Evolutionary conservation across 1,140 invertebrate genomes (phyloP).

Genomic region (Leptopilina boulardi): DNA sequence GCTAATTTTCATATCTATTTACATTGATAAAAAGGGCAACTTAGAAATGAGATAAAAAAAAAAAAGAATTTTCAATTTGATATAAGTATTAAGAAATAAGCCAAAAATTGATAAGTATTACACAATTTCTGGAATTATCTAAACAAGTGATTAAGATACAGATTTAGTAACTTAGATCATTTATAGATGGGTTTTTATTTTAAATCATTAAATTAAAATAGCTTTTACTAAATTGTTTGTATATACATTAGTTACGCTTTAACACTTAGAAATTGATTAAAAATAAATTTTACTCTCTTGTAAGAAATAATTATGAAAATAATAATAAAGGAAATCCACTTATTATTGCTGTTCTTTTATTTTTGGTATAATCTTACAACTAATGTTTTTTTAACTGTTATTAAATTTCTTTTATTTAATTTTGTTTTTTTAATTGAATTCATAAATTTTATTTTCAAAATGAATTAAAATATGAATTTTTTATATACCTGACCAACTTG

Average conservation of each 20-base stretch:
- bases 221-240: neutral
- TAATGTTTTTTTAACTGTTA: too few relatives aligned
- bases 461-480: neutral
- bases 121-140: constrained; percentile 8
- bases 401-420: too few relatives aligned
- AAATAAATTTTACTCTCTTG: neutral
- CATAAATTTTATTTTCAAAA: neutral
- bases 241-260: constrained; percentile 17
- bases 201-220: neutral
- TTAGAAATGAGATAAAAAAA: neutral
- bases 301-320: neutral
- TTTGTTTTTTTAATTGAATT: too few relatives aligned
- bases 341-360: neutral
- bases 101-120: constrained; percentile 28
- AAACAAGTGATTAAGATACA: neutral
- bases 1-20: neutral
- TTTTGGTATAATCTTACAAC: neutral
- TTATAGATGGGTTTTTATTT: neutral
- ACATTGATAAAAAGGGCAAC: neutral
- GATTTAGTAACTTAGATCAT: neutral
- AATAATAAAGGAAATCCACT: neutral
- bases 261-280: neutral
- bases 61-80: neutral
- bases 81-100: neutral
- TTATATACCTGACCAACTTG: neutral